phyloP scores from a whole-genome alignment of 1,140 invertebrate genomes.

The Stegodyphus mimosarum region DNA sequence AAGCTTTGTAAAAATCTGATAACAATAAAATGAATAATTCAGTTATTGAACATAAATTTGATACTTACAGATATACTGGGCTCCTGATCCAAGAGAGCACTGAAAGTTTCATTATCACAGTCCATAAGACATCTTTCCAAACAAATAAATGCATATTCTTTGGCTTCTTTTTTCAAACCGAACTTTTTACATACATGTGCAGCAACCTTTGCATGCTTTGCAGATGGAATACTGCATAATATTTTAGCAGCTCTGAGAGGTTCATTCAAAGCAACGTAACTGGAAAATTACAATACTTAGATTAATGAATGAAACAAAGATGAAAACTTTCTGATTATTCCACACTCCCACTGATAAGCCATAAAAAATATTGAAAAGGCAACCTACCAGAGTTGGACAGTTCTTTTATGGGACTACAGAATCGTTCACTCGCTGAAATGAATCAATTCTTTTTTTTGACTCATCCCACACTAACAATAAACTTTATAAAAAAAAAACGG shows the following conservation, averaged over 20 bases:
- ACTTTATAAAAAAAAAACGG: too few species aligned
- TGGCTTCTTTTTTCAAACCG: not conserved
- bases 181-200: conserved; percentile 20
- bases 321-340: too few species aligned
- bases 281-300: not conserved
- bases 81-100: not conserved
- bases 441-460: too few species aligned
- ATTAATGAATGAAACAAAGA: too few species aligned
- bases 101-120: not conserved
- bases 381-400: too few species aligned
- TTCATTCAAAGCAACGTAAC: conserved; percentile 12
- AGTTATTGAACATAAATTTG: not conserved
- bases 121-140: conserved; percentile 21
- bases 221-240: not conserved
- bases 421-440: too few species aligned
- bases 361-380: too few species aligned
- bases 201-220: conserved; percentile 1
- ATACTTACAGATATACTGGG: conserved; percentile 10
- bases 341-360: too few species aligned
- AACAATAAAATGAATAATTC: not conserved
- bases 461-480: too few species aligned
- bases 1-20: not conserved
- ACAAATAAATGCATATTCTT: conserved; percentile 1
- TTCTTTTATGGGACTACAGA: too few species aligned
- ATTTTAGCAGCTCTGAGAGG: conserved; percentile 17